Conservation (phyloP, 1,140 invertebrate genomes). For the Subanguina moxae region DNA sequence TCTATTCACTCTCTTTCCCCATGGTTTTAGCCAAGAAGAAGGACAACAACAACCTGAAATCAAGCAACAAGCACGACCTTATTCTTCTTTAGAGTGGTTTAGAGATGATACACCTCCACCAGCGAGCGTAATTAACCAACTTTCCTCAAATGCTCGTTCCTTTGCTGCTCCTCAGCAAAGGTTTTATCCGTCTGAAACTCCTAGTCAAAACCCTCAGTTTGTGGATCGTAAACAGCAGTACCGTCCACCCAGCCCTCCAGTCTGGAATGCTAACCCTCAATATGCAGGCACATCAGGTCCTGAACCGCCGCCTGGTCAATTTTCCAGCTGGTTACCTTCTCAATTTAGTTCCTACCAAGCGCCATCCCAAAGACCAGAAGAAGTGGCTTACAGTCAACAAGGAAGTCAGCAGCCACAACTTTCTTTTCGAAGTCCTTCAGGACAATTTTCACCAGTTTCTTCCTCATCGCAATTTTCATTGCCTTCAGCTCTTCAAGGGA, state of each 20-base stretch:
- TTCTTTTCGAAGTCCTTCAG: background rate
- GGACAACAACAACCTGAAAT: too few species aligned
- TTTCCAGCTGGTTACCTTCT: background rate
- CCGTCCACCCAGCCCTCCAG: background rate
- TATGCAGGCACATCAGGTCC: background rate
- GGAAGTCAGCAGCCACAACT: background rate
- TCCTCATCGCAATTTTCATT: background rate
- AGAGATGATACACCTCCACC: conserved; percentile 1
- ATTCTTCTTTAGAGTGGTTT: background rate
- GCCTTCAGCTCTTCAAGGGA: background rate
- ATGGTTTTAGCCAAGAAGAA: too few species aligned
- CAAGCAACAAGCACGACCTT: background rate
- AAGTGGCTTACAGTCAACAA: background rate
- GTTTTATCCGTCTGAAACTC: background rate
- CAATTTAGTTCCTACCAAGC: background rate
- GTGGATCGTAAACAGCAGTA: conserved; percentile 1
- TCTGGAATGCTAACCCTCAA: conserved; percentile 4
- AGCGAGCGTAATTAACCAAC: background rate
- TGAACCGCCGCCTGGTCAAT: conserved; percentile 1
- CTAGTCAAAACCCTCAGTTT: background rate
- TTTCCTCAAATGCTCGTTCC: background rate
- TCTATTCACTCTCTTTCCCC: too few species aligned
- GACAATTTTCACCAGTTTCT: background rate
- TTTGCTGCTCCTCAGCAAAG: conserved; percentile 1
- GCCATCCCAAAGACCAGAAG: background rate